These are phyloP conservation scores for Spheniscus mendiculus DNA, from an alignment of 2,113 vertebrate species.

Conservation along the genomic window DNA sequence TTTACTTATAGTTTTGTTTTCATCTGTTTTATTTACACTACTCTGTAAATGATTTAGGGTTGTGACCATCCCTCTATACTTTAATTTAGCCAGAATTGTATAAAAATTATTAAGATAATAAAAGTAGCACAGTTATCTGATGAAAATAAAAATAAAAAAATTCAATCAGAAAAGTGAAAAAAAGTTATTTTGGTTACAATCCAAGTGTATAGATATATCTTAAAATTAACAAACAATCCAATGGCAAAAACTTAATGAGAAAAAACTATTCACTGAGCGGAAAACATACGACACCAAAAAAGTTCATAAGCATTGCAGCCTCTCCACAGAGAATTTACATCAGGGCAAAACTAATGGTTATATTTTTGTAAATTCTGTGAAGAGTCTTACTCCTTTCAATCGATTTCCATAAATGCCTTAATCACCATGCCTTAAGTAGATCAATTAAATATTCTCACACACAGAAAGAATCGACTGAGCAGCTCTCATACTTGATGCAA, in stretches of 20 bases:
- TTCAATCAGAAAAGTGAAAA: background rate
- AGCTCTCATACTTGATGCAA: background rate
- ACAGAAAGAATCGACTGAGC: accelerated
- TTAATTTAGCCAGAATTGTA: background rate
- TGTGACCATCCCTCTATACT: background rate
- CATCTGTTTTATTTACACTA: background rate
- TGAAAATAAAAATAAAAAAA: background rate
- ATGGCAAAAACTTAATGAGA: background rate
- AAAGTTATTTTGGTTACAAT: background rate
- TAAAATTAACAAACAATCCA: background rate
- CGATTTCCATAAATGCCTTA: background rate
- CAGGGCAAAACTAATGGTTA: background rate
- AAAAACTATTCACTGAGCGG: background rate
- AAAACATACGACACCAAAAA: background rate
- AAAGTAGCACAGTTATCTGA: background rate
- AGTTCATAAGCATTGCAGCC: background rate
- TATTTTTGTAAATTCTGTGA: background rate
- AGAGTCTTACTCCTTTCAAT: background rate
- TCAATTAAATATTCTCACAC: background rate
- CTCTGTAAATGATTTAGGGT: background rate
- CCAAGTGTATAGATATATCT: background rate
- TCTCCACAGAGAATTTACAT: background rate
- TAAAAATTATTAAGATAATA: background rate
- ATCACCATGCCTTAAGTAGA: background rate
- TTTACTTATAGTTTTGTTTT: background rate